phyloP scores from a whole-genome alignment of 2,797 vertebrate species.

The Allochrocebus solatus region DNA sequence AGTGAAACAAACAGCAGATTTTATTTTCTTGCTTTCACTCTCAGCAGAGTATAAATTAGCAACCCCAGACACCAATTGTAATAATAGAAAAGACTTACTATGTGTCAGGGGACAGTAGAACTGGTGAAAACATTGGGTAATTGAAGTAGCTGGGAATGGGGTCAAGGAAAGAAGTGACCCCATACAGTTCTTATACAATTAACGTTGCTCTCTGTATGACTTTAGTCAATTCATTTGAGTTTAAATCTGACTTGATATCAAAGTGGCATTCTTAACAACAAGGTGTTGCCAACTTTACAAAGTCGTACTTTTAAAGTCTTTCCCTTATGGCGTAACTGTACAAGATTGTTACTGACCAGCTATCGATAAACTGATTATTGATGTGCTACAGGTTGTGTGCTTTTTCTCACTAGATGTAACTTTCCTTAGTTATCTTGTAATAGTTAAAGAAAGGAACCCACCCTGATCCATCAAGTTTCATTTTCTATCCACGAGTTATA shows the following conservation, averaged over 20 bases:
- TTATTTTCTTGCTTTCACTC: neutral
- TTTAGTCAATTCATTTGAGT: neutral
- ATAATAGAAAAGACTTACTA: neutral
- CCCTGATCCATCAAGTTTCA: neutral
- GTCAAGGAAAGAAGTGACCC: neutral
- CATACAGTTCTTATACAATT: neutral
- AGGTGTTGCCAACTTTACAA: constrained; percentile 1
- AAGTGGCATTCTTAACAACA: neutral
- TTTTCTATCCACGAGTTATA: constrained; percentile 57
- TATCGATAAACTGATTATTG: constrained; percentile 58
- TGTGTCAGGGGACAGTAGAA: neutral
- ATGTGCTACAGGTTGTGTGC: neutral
- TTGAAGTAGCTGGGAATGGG: neutral
- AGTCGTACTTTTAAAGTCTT: constrained; percentile 20
- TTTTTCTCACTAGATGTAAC: constrained; percentile 38
- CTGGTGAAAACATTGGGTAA: neutral
- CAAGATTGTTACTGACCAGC: neutral
- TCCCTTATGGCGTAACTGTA: neutral
- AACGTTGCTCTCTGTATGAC: neutral
- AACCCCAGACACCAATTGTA: neutral
- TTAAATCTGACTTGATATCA: neutral
- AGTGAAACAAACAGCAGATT: neutral
- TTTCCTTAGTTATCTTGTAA: constrained; percentile 30
- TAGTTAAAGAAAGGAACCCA: constrained; percentile 40
- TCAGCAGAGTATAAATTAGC: neutral